Conservation (phyloP, 2,113 vertebrate genomes). For the Psittacula cyanocephala region DNA sequence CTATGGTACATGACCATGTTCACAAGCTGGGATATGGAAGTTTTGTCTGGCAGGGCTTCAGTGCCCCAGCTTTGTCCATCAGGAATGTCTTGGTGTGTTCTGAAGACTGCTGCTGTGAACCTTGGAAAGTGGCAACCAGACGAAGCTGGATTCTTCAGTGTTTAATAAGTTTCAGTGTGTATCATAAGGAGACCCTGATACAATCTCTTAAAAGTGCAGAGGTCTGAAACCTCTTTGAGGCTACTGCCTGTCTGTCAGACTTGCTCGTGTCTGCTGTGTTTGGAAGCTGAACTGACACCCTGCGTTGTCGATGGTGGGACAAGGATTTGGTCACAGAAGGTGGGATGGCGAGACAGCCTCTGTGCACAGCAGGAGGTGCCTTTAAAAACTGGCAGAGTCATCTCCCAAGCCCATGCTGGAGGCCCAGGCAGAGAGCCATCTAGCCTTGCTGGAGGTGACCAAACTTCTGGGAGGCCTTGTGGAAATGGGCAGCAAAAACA, state of each 20-base stretch:
- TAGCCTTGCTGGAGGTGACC: not conserved
- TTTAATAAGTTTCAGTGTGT: not conserved
- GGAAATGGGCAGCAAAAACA: not conserved
- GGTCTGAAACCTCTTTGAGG: not conserved
- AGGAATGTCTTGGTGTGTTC: not conserved
- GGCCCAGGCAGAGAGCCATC: not conserved
- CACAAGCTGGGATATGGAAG: not conserved
- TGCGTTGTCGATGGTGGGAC: rapidly evolving
- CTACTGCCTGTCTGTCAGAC: not conserved
- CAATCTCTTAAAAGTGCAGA: not conserved
- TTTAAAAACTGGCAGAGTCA: not conserved
- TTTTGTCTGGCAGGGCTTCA: not conserved
- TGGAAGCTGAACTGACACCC: not conserved
- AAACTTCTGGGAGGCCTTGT: not conserved
- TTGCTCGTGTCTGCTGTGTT: not conserved
- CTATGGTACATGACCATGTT: not conserved
- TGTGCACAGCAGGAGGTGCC: rapidly evolving
- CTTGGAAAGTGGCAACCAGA: not conserved
- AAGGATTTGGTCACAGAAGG: not conserved
- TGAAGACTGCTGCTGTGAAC: not conserved
- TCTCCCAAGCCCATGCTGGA: not conserved
- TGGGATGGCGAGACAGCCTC: not conserved
- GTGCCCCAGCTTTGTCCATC: not conserved
- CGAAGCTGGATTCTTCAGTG: not conserved
- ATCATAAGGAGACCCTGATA: not conserved